These are phyloP conservation scores for Pemphigus obesinymphae DNA, from an alignment of 1,140 invertebrate species.

Conservation along the genomic window DNA sequence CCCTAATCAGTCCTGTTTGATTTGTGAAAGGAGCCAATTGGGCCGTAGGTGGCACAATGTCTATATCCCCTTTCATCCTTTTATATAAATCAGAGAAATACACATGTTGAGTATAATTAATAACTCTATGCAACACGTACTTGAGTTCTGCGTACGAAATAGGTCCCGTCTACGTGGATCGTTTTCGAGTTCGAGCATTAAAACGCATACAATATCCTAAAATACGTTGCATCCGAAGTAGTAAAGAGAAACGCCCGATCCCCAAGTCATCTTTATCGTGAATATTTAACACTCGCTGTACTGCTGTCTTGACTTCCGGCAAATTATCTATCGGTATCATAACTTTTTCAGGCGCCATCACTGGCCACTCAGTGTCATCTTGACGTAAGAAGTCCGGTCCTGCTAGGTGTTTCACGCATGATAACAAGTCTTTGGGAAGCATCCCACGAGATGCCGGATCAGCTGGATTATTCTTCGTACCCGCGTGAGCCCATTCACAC, in stretches of 20 bases:
- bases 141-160: background rate
- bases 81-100: background rate
- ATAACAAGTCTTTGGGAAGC: background rate
- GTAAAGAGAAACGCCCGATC: background rate
- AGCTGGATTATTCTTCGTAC: too few relatives aligned
- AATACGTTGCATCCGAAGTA: background rate
- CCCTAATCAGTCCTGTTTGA: slow-evolving; percentile 23
- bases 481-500: too few relatives aligned
- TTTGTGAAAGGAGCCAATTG: slow-evolving; percentile 42
- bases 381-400: background rate
- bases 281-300: background rate
- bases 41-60: background rate
- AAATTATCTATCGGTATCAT: background rate
- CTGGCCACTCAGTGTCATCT: background rate
- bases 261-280: background rate
- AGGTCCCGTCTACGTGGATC: background rate
- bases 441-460: background rate
- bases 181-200: background rate
- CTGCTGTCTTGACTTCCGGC: background rate
- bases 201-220: background rate
- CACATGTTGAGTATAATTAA: too few relatives aligned
- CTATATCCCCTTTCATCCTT: background rate
- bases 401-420: background rate
- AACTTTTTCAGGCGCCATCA: background rate
- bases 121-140: background rate